Percentiles rank a stretch among this genome's conserved stretches.
Evolutionary conservation across 2,113 vertebrate species (phyloP).

Genomic region (Mustelus asterias): DNA sequence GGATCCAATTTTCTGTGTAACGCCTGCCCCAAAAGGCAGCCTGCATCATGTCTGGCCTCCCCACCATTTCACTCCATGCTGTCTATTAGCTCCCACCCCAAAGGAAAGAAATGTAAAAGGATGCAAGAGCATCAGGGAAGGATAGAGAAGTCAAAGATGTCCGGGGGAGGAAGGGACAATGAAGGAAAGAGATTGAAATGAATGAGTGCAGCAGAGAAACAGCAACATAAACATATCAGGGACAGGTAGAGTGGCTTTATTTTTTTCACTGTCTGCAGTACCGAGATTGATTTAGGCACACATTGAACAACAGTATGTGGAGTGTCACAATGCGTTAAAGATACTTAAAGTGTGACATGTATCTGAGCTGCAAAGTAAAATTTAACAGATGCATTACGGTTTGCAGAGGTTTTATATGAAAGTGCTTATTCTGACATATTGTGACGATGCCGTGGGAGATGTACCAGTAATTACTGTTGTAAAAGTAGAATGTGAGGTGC

Average conservation of each 20-base stretch:
- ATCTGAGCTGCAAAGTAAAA: not conserved
- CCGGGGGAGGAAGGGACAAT: not conserved
- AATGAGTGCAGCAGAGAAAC: not conserved
- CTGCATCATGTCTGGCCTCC: too few species aligned
- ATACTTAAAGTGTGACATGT: not conserved
- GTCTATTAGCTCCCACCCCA: not conserved
- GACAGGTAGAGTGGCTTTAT: not conserved
- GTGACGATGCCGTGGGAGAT: not conserved
- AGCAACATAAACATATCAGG: not conserved
- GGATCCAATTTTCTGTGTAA: not conserved
- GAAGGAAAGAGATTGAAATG: not conserved
- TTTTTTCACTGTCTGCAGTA: not conserved
- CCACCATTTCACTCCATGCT: not conserved
- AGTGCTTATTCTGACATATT: not conserved
- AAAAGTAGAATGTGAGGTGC: not conserved
- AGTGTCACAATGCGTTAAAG: not conserved
- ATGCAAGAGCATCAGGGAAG: too few species aligned
- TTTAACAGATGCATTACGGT: not conserved
- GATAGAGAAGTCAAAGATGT: not conserved
- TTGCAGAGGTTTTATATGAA: not conserved
- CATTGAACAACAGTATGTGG: too few species aligned
- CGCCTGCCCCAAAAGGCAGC: not conserved
- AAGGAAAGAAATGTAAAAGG: not conserved
- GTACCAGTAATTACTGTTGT: not conserved
- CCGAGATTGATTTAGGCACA: not conserved